phyloP scores from a whole-genome alignment of 2,113 vertebrate genomes.

The Corydoras maculifer region DNA sequence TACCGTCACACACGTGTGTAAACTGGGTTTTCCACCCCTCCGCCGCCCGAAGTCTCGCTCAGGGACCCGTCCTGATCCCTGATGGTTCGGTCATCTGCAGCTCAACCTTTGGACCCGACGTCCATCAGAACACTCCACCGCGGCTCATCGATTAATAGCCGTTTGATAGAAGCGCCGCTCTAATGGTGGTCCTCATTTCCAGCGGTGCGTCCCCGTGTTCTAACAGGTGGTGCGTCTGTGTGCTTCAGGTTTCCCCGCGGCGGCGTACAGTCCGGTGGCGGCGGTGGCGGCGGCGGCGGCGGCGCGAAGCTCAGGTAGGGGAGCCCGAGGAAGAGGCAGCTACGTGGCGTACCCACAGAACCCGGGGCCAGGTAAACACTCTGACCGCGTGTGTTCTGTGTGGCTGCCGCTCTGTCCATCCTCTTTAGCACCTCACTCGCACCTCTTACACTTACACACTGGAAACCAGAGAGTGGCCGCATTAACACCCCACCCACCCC shows the following conservation, averaged over 20 bases:
- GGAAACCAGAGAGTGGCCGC: slow-evolving; percentile 22
- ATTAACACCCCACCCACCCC: not conserved
- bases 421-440: slow-evolving; percentile 51
- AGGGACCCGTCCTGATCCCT: not conserved
- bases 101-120: slow-evolving; percentile 3
- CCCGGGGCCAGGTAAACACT: slow-evolving; percentile 90
- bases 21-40: not conserved
- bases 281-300: slow-evolving; percentile 91
- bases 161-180: slow-evolving; percentile 27
- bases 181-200: slow-evolving; percentile 20
- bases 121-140: slow-evolving; percentile 15
- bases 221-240: slow-evolving; percentile 28
- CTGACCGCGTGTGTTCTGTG: slow-evolving; percentile 86
- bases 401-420: slow-evolving; percentile 83
- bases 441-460: slow-evolving; percentile 35
- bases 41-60: not conserved
- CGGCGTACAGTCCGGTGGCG: slow-evolving; percentile 93
- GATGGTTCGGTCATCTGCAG: slow-evolving; percentile 3
- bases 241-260: slow-evolving; percentile 86
- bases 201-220: not conserved
- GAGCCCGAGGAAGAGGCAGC: slow-evolving; percentile 79
- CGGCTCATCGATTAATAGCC: slow-evolving; percentile 32
- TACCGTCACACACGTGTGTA: not conserved
- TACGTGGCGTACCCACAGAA: slow-evolving; percentile 87
- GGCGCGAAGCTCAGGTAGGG: slow-evolving; percentile 98